Evolutionary conservation across 2,888 invertebrate species (phyloP), one percentile per base, ranked within the genome.

Genomic region (Rhagonycha lutea): DNA sequence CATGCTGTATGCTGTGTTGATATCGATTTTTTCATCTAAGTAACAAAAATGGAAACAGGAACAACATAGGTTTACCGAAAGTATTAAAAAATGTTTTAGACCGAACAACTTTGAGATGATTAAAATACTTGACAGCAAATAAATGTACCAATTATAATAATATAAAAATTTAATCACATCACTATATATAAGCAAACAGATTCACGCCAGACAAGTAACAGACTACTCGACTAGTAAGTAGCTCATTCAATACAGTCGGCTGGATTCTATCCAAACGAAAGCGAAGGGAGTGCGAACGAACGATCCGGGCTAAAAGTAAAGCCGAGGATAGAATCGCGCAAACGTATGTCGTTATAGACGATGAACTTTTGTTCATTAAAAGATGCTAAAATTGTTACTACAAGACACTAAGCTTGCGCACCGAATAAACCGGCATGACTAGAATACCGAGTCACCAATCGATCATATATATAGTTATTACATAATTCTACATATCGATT

Each of bases 261-360:
- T 78, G 79, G 79, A 80, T 81, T 80, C 82, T 78, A 75, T 79
- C 79, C 79, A 81, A 81, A 80, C 78, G 81, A 82, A 82, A 82
- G 81, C 80, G 81, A 82, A 80, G 82, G 80, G 81, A 80, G 79
- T 79, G 77, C 80, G 79, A 79, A 80, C 78, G 75, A 73, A 78
- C 77, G 74, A 77, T 77, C 80, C 78, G 74, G 79, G 78, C 80
- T 82, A 82, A 81, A 82, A 81, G 80, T 81, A 78, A 80, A 80
- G 78, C 75, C 80, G 79, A 74, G 73, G 72, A 76, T 80, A 79
- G 80, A 79, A 80, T 76, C 72, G 72, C 74, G 73, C 73, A 80
- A 77, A 81, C 78, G 79, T 80, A 80, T 79, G 79, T 79, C 76
- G 81, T 79, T 81, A 80, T 81, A 81, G 81, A 81, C 81, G 78